Percentiles rank a stretch among this genome's conserved stretches.
phyloP scores from a whole-genome alignment of 1,140 invertebrate species.

The Idris sp. region DNA sequence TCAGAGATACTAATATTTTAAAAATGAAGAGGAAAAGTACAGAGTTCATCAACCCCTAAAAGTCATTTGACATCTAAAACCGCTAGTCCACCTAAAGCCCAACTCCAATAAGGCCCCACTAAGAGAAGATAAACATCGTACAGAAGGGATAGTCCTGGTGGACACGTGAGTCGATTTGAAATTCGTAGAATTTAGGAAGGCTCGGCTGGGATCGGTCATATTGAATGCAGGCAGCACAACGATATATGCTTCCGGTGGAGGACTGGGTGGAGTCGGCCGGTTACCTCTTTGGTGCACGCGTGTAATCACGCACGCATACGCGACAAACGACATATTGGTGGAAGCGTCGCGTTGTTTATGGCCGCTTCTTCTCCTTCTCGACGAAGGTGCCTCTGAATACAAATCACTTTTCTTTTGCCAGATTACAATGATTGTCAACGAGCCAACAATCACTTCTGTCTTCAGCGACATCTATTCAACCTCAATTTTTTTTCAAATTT shows the following conservation, averaged over 20 bases:
- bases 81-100: neutral
- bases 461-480: constrained; percentile 27
- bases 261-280: constrained; percentile 69
- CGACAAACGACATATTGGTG: constrained; percentile 65
- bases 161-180: constrained; percentile 47
- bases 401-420: constrained; percentile 66
- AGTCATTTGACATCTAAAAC: neutral
- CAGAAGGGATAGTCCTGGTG: constrained; percentile 8
- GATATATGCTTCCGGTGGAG: constrained; percentile 72
- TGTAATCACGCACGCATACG: constrained; percentile 57
- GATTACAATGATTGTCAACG: constrained; percentile 58
- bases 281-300: constrained; percentile 68
- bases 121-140: constrained; percentile 25
- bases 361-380: constrained; percentile 73
- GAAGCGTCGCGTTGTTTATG: constrained; percentile 75
- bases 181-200: constrained; percentile 41
- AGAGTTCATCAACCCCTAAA: constrained; percentile 22
- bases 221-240: constrained; percentile 70
- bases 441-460: constrained; percentile 41
- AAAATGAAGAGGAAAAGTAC: neutral
- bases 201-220: constrained; percentile 59
- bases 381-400: constrained; percentile 69
- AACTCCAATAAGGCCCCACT: neutral
- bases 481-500: constrained; percentile 13
- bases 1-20: too few relatives aligned